Evolutionary conservation across 2,113 vertebrate species (phyloP).

Genomic region (Bos taurus): ARS-UCD2.0 NC_037332.1:91962001-91962500

Average conservation of each 20-base stretch:
- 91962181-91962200: background rate
- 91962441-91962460: background rate
- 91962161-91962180: background rate
- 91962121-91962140: background rate
- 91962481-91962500: accelerated
- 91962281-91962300: too few species aligned
- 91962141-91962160: background rate
- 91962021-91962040: slow-evolving; percentile 30
- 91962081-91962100: background rate
- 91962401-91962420: background rate
- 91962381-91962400: background rate
- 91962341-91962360: background rate
- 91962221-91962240: background rate
- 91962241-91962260: background rate
- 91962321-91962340: background rate
- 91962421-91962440: background rate
- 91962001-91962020: background rate
- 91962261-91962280: background rate
- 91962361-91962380: background rate
- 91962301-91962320: background rate
- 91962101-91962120: background rate
- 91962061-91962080: background rate
- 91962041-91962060: background rate
- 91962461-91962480: background rate
- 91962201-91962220: background rate